Conservation (phyloP, 2,797 vertebrate species). For the Tadarida brasiliensis region DNA sequence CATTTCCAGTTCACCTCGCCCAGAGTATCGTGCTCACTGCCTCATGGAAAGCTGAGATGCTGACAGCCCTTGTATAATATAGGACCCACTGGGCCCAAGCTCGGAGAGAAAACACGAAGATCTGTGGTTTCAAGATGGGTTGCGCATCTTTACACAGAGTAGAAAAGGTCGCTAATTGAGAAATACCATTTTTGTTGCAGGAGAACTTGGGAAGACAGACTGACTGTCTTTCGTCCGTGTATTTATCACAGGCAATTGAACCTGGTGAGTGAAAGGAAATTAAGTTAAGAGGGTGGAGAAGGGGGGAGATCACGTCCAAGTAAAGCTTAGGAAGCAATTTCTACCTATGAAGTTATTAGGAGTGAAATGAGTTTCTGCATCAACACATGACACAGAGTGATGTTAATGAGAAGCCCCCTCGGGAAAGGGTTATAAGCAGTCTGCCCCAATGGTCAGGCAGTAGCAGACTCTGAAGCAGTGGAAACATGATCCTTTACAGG, state of each 20-base stretch:
- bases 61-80: constrained; percentile 48
- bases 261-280: constrained; percentile 67
- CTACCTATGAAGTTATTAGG: constrained; percentile 76
- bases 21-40: constrained; percentile 57
- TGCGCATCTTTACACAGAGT: background rate
- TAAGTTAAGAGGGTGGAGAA: background rate
- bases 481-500: background rate
- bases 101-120: constrained; percentile 59
- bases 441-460: constrained; percentile 37
- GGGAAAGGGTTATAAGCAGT: constrained; percentile 66
- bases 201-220: background rate
- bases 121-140: constrained; percentile 25
- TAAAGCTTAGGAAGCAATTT: constrained; percentile 77
- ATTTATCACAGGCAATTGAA: constrained; percentile 72
- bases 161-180: constrained; percentile 34
- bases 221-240: constrained; percentile 46
- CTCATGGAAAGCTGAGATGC: constrained; percentile 58
- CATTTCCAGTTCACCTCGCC: constrained; percentile 66
- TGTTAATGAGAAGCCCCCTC: constrained; percentile 69
- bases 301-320: background rate
- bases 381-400: constrained; percentile 68
- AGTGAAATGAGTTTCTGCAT: constrained; percentile 68
- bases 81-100: background rate
- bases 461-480: constrained; percentile 62
- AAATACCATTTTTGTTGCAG: constrained; percentile 64